A percentile compares a stretch with the other conserved stretches of the same genome.
Evolutionary conservation across 2,888 invertebrate genomes (phyloP).

Genomic region (Acanthosoma haemorrhoidale): DNA sequence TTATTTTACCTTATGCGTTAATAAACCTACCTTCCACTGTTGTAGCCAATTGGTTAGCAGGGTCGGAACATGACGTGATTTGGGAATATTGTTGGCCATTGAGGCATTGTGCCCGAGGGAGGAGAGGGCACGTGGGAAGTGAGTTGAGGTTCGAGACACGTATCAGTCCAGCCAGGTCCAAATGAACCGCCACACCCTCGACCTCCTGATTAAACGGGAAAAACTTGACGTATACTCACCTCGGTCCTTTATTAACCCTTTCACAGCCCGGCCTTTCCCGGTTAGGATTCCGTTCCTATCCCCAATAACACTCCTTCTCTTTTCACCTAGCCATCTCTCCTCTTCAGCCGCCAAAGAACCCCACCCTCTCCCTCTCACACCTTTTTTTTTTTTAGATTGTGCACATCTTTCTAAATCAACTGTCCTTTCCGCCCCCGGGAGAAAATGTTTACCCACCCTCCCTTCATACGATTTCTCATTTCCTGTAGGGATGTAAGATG

Average conservation of each 20-base stretch:
- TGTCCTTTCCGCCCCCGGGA: not conserved
- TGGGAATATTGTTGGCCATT: too few relatives aligned
- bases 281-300: conserved; percentile 16
- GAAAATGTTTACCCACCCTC: too few relatives aligned
- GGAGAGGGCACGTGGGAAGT: not conserved
- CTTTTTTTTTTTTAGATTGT: conserved; percentile 4
- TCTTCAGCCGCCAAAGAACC: not conserved
- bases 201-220: conserved; percentile 25
- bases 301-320: conserved; percentile 8
- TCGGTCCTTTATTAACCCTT: conserved; percentile 7
- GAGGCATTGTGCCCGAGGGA: not conserved
- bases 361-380: too few relatives aligned
- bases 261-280: not conserved
- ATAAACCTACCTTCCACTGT: too few relatives aligned
- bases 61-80: too few relatives aligned
- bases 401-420: not conserved
- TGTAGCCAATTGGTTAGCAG: too few relatives aligned
- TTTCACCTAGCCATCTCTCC: conserved; percentile 14
- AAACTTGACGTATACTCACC: conserved; percentile 12
- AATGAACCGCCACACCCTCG: not conserved
- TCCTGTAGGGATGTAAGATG: too few relatives aligned
- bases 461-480: too few relatives aligned
- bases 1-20: too few relatives aligned
- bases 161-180: conserved; percentile 1
- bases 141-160: conserved; percentile 5